phyloP scores from a whole-genome alignment of 2,888 invertebrate species.

The Conops quadrifasciatus region DNA sequence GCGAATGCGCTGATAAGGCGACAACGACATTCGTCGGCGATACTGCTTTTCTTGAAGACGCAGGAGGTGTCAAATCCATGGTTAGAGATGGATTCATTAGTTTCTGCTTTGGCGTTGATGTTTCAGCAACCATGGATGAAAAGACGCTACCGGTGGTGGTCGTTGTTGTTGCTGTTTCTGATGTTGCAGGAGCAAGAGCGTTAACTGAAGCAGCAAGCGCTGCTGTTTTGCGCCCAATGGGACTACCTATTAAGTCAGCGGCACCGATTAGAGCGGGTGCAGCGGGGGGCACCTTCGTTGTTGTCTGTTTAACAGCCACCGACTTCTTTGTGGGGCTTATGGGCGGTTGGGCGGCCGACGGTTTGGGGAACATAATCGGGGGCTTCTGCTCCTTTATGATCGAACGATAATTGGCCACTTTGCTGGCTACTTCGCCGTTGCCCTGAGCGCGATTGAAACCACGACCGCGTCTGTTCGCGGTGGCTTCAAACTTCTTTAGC shows the following conservation, averaged over 20 bases:
- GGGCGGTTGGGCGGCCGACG: constrained; percentile 53
- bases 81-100: constrained; percentile 30
- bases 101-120: constrained; percentile 36
- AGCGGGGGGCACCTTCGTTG: neutral
- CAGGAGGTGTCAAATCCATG: constrained; percentile 24
- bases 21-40: neutral
- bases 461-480: constrained; percentile 68
- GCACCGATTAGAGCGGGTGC: constrained; percentile 11
- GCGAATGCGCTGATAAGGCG: constrained; percentile 60
- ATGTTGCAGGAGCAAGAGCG: neutral
- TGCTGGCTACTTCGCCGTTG: constrained; percentile 70
- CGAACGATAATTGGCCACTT: constrained; percentile 72
- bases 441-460: constrained; percentile 62
- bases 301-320: constrained; percentile 38
- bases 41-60: constrained; percentile 31
- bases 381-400: constrained; percentile 71
- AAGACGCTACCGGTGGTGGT: neutral
- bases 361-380: constrained; percentile 67
- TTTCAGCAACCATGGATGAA: constrained; percentile 26
- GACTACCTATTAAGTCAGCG: constrained; percentile 45
- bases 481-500: constrained; percentile 82
- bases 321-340: constrained; percentile 54
- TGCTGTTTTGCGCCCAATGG: constrained; percentile 46
- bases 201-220: constrained; percentile 28
- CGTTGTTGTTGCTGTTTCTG: neutral